phyloP scores from a whole-genome alignment of 2,888 invertebrate species.

The Nineta flava region DNA sequence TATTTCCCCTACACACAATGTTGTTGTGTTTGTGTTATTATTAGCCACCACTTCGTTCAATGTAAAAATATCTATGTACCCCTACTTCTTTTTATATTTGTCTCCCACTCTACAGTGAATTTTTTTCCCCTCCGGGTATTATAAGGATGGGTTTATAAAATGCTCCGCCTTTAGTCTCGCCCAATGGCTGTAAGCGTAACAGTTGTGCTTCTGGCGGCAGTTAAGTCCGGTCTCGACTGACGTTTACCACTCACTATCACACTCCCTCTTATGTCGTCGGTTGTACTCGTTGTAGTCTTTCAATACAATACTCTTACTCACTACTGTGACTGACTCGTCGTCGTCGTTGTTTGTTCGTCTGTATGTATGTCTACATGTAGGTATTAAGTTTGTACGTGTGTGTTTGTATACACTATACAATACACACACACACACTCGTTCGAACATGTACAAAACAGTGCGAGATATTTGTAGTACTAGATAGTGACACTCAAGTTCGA shows the following conservation, averaged over 20 bases:
- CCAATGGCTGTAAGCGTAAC: conserved; percentile 21
- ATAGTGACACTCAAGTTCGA: too few species aligned
- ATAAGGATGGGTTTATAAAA: conserved; percentile 25
- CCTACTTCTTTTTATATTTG: conserved; percentile 29
- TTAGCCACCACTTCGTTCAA: conserved; percentile 17
- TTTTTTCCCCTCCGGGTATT: conserved; percentile 34
- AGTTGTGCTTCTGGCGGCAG: background rate
- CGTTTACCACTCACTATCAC: background rate
- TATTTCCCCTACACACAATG: background rate
- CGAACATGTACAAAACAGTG: background rate
- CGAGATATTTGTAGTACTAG: too few species aligned
- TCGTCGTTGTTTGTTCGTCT: too few species aligned
- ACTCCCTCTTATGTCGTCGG: background rate
- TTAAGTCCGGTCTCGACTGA: background rate
- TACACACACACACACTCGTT: conserved; percentile 19
- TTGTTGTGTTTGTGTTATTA: background rate
- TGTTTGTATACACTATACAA: too few species aligned
- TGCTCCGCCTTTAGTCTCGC: conserved; percentile 30
- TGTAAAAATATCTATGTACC: conserved; percentile 28
- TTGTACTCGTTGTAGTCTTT: background rate
- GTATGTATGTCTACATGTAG: background rate
- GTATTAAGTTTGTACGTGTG: too few species aligned
- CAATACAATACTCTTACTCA: background rate
- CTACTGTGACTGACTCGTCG: too few species aligned
- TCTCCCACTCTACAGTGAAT: conserved; percentile 21